phyloP scores from a whole-genome alignment of 2,888 invertebrate species.

The Drosophila conformis region DNA sequence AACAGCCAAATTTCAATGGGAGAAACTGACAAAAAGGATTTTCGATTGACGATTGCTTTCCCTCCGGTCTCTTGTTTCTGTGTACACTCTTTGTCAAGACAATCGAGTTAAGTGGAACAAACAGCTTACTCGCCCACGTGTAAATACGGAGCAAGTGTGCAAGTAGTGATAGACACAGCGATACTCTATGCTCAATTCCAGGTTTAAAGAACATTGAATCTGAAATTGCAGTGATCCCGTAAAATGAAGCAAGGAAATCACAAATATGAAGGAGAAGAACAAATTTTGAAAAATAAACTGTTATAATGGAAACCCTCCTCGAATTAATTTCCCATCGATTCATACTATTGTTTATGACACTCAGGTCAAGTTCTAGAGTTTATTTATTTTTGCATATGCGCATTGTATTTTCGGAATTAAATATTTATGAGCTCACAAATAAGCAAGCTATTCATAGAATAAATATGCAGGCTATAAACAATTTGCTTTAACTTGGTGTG shows the following conservation, averaged over 20 bases:
- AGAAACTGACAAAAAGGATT: constrained; percentile 16
- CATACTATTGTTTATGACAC: too few species aligned
- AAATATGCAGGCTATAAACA: neutral
- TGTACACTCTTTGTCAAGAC: neutral
- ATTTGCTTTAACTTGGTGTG: neutral
- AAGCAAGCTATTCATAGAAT: neutral
- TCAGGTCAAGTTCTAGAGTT: neutral
- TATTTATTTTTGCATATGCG: neutral
- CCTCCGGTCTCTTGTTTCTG: neutral
- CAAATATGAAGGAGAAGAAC: neutral
- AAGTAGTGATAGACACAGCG: neutral
- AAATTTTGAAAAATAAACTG: neutral
- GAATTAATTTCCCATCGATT: neutral
- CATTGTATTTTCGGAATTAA: neutral
- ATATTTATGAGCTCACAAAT: neutral
- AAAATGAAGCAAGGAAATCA: neutral
- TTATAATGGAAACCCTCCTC: neutral
- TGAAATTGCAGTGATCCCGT: neutral
- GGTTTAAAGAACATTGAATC: neutral
- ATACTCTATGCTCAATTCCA: neutral
- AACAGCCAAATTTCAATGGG: constrained; percentile 19
- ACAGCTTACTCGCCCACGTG: neutral
- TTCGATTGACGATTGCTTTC: neutral
- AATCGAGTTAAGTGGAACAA: neutral
- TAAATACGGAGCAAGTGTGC: neutral